These are phyloP conservation scores for Eulemur rufifrons DNA, from an alignment of 2,113 vertebrate species.

Conservation along the genomic window DNA sequence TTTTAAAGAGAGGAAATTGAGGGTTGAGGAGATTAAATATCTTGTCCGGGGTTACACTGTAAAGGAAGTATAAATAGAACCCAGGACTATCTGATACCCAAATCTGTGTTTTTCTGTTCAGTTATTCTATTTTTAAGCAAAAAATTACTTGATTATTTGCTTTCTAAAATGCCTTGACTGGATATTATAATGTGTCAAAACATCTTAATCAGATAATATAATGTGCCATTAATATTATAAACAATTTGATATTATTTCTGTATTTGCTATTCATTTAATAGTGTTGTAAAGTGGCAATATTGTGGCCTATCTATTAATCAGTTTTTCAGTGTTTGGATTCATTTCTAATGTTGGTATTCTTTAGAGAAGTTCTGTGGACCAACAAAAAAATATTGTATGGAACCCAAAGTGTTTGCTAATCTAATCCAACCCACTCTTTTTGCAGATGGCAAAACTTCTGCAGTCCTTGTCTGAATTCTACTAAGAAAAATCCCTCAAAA, in stretches of 20 bases:
- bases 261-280: conserved; percentile 45
- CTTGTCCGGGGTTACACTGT: background rate
- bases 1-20: conserved; percentile 55
- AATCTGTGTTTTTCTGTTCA: conserved; percentile 23
- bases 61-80: conserved; percentile 39
- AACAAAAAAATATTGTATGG: conserved; percentile 73
- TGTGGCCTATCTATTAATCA: background rate
- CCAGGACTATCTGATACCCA: background rate
- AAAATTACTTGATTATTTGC: conserved; percentile 27
- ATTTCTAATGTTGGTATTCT: conserved; percentile 57
- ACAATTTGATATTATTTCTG: conserved; percentile 42
- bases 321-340: conserved; percentile 57
- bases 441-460: conserved; percentile 76
- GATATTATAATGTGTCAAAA: conserved; percentile 7
- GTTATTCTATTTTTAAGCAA: conserved; percentile 35
- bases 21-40: conserved; percentile 48
- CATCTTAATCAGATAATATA: background rate
- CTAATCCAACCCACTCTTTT: conserved; percentile 69
- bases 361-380: conserved; percentile 57
- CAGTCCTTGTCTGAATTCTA: conserved; percentile 63
- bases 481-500: conserved; percentile 68
- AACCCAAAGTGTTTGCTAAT: conserved; percentile 71
- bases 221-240: conserved; percentile 36
- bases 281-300: background rate
- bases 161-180: conserved; percentile 43